phyloP scores from a whole-genome alignment of 2,888 invertebrate species.

The Leptinotarsa tumamoca region DNA sequence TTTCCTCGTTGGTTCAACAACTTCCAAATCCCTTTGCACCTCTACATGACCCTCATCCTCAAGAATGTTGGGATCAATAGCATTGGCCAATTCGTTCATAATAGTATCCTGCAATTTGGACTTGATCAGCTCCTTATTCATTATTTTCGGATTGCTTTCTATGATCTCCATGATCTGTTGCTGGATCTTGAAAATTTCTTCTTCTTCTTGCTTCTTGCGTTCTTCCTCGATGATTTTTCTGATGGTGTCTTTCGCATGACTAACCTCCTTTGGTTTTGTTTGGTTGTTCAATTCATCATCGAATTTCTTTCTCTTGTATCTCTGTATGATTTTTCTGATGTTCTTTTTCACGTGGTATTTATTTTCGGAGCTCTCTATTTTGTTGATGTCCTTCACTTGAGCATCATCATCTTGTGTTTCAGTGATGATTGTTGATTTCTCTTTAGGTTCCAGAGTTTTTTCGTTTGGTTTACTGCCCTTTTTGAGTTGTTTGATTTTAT shows the following conservation, averaged over 20 bases:
- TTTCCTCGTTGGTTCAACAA: neutral
- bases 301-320: slow-evolving; percentile 52
- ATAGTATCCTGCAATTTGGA: slow-evolving; percentile 63
- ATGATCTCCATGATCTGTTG: slow-evolving; percentile 67
- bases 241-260: slow-evolving; percentile 51
- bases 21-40: slow-evolving; percentile 10
- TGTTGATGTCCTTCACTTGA: neutral
- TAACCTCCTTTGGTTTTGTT: slow-evolving; percentile 40
- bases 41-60: slow-evolving; percentile 23
- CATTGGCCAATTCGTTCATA: slow-evolving; percentile 56
- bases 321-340: slow-evolving; percentile 55
- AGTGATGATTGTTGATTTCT: slow-evolving; percentile 8
- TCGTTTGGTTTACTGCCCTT: neutral
- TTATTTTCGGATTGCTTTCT: slow-evolving; percentile 68
- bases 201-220: slow-evolving; percentile 66
- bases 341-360: slow-evolving; percentile 52
- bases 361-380: slow-evolving; percentile 39
- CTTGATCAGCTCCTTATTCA: slow-evolving; percentile 67
- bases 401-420: slow-evolving; percentile 10
- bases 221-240: slow-evolving; percentile 63
- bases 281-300: slow-evolving; percentile 35
- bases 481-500: slow-evolving; percentile 2
- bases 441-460: slow-evolving; percentile 2
- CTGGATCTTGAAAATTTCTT: slow-evolving; percentile 67
- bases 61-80: slow-evolving; percentile 46